Conservation (phyloP, 2,797 vertebrate species). For the Antrozous pallidus region DNA sequence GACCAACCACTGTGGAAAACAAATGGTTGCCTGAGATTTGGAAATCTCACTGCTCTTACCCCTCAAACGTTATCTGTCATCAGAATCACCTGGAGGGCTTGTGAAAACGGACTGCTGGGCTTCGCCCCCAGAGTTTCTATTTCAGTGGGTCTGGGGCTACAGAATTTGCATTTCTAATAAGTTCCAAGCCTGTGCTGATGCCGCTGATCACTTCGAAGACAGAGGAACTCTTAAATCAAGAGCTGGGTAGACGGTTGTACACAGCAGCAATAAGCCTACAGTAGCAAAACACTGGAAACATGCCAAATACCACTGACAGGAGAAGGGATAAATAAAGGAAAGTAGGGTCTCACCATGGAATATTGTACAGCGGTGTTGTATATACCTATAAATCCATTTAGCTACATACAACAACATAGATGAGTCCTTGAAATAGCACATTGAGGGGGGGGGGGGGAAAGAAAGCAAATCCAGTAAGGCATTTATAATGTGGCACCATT, state of each 20-base stretch:
- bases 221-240: neutral
- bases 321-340: neutral
- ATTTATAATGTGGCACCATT: neutral
- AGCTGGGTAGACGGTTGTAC: neutral
- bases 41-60: neutral
- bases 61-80: neutral
- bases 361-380: neutral
- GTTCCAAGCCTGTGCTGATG: neutral
- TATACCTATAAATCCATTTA: neutral
- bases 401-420: neutral
- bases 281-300: neutral
- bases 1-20: neutral
- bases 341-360: rapidly evolving
- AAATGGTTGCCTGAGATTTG: too few species aligned
- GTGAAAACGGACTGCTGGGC: neutral
- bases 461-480: neutral
- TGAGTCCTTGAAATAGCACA: neutral
- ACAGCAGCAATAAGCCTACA: neutral
- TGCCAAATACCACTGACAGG: neutral
- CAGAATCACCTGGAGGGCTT: neutral
- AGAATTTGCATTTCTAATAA: neutral
- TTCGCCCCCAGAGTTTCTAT: neutral
- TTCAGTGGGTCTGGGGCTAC: neutral
- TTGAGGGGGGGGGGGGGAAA: too few species aligned
- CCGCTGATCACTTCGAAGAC: neutral